Conservation (phyloP, 2,113 vertebrate genomes). For the Fulmarus glacialis region DNA sequence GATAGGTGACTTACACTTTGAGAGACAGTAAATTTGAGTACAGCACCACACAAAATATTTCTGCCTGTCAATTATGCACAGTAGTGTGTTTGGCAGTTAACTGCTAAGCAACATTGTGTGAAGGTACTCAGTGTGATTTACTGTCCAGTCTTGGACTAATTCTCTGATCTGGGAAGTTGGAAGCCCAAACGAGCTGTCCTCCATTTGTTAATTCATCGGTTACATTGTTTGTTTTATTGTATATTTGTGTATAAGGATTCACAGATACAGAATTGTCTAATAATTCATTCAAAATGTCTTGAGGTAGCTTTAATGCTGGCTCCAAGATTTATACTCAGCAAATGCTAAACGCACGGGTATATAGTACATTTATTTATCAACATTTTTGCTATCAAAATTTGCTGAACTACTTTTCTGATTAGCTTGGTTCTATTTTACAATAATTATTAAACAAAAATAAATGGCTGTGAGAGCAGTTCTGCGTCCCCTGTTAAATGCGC, state of each 20-base stretch:
- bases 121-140: constrained; percentile 28
- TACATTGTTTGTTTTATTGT: constrained; percentile 32
- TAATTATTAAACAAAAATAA: not conserved
- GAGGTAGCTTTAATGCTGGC: constrained; percentile 60
- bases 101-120: not conserved
- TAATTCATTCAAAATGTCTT: constrained; percentile 55
- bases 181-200: not conserved
- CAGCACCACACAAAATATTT: not conserved
- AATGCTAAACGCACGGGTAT: not conserved
- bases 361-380: not conserved
- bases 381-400: not conserved
- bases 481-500: not conserved
- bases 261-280: not conserved
- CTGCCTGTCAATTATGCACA: not conserved
- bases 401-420: not conserved
- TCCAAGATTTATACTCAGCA: not conserved
- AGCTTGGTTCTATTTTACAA: not conserved
- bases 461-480: not conserved
- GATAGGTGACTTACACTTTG: not conserved
- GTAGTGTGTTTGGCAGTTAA: constrained; percentile 7
- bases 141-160: constrained; percentile 9
- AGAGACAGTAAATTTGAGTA: constrained; percentile 14
- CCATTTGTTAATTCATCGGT: constrained; percentile 45
- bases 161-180: constrained; percentile 24
- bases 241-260: constrained; percentile 19